Evolutionary conservation across 2,113 vertebrate genomes (phyloP).

Genomic region (Gorsachius goisagi): DNA sequence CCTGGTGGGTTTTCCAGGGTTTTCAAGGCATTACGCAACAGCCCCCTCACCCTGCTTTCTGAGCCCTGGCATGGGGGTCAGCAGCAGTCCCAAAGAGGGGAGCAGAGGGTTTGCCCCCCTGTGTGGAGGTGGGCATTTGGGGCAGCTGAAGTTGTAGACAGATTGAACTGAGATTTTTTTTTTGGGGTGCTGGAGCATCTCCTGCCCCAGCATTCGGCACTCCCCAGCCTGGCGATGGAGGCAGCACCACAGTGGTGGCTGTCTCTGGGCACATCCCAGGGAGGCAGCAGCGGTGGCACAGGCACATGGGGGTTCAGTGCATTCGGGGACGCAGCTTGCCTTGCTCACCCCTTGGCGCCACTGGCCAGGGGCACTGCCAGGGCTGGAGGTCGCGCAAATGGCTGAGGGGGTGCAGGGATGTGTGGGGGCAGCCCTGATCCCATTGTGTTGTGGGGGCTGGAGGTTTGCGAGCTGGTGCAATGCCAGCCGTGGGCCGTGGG

Average conservation of each 20-base stretch:
- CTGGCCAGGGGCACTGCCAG: not conserved
- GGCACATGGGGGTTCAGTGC: fast-evolving
- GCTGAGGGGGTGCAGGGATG: not conserved
- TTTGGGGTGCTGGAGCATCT: not conserved
- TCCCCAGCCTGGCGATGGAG: not conserved
- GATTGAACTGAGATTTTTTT: not conserved
- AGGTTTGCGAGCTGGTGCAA: not conserved
- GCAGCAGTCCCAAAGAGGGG: fast-evolving
- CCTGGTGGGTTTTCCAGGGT: too few relatives aligned
- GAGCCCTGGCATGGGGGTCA: not conserved
- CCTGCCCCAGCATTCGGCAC: fast-evolving
- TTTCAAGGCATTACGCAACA: not conserved
- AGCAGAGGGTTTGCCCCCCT: not conserved
- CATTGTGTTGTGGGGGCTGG: fast-evolving
- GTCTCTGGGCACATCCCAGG: not conserved
- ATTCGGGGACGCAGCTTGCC: not conserved
- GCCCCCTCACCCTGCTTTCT: not conserved
- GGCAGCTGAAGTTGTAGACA: not conserved
- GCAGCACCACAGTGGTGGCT: too few relatives aligned
- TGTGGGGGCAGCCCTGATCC: fast-evolving
- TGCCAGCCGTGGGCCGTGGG: not conserved
- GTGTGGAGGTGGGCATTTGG: fast-evolving
- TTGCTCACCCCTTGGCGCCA: not conserved
- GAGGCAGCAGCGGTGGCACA: fast-evolving
- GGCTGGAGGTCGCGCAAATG: not conserved